phyloP scores from a whole-genome alignment of 2,888 invertebrate genomes.

The Octonoba sinensis region DNA sequence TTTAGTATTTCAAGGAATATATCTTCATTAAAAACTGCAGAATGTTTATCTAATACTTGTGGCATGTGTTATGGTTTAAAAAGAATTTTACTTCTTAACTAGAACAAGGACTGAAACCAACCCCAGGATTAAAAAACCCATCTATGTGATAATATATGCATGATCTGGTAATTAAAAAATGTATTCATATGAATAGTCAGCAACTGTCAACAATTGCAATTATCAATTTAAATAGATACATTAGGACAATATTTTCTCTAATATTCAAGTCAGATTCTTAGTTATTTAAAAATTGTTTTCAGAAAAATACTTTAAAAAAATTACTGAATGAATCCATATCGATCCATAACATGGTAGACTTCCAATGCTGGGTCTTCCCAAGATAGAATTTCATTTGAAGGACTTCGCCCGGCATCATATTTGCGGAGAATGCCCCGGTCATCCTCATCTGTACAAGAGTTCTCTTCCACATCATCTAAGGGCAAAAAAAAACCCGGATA shows the following conservation, averaged over 20 bases:
- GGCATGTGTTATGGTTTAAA: too few species aligned
- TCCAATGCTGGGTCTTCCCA: slow-evolving; percentile 67
- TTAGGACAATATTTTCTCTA: background rate
- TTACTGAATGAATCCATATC: slow-evolving; percentile 95
- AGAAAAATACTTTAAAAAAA: slow-evolving; percentile 42
- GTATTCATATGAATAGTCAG: too few species aligned
- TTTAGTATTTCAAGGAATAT: too few species aligned
- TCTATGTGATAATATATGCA: too few species aligned
- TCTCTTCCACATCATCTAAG: slow-evolving; percentile 48
- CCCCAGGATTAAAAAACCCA: too few species aligned
- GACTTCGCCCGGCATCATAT: slow-evolving; percentile 90
- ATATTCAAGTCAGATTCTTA: background rate
- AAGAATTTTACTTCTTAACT: too few species aligned
- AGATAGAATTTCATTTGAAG: slow-evolving; percentile 82
- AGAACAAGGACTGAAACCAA: too few species aligned
- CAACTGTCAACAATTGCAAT: too few species aligned
- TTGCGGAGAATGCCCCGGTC: slow-evolving; percentile 93
- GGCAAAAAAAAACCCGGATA: background rate
- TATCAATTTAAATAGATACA: too few species aligned
- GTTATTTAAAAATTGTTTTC: background rate
- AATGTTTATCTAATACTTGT: too few species aligned
- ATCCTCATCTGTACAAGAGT: slow-evolving; percentile 75
- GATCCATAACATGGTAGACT: slow-evolving; percentile 77
- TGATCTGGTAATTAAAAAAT: too few species aligned
- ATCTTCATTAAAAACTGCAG: too few species aligned